phyloP scores from a whole-genome alignment of 2,888 invertebrate species.

The Phoronis australis region DNA sequence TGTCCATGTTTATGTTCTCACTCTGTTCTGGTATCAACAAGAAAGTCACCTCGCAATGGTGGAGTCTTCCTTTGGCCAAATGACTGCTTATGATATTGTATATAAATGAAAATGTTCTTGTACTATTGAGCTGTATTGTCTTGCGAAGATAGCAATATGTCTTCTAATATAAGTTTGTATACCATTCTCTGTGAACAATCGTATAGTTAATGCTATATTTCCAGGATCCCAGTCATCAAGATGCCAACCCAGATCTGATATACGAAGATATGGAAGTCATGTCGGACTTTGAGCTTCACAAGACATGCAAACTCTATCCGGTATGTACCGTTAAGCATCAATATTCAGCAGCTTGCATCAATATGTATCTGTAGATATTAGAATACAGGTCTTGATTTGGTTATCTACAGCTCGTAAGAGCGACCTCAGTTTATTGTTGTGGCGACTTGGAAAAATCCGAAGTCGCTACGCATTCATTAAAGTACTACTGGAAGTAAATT shows the following conservation, averaged over 20 bases:
- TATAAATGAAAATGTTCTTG: not conserved
- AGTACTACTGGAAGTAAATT: too few species aligned
- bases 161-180: too few species aligned
- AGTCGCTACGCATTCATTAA: too few species aligned
- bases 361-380: too few species aligned
- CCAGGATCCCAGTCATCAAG: conserved; percentile 53
- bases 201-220: too few species aligned
- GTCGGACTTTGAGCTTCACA: conserved; percentile 89
- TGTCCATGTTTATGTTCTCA: too few species aligned
- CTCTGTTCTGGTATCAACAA: conserved; percentile 2
- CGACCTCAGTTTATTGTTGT: not conserved
- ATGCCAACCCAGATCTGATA: conserved; percentile 57
- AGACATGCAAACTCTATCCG: conserved; percentile 65
- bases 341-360: too few species aligned
- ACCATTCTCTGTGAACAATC: too few species aligned
- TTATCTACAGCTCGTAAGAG: too few species aligned
- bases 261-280: conserved; percentile 80
- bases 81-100: not conserved
- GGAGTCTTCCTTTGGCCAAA: not conserved
- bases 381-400: too few species aligned
- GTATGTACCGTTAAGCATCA: conserved; percentile 54
- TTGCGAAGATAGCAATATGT: not conserved
- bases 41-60: not conserved
- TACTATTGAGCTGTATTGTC: not conserved
- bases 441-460: too few species aligned